phyloP scores from a whole-genome alignment of 2,888 invertebrate genomes.

The Pharmacophagus antenor region DNA sequence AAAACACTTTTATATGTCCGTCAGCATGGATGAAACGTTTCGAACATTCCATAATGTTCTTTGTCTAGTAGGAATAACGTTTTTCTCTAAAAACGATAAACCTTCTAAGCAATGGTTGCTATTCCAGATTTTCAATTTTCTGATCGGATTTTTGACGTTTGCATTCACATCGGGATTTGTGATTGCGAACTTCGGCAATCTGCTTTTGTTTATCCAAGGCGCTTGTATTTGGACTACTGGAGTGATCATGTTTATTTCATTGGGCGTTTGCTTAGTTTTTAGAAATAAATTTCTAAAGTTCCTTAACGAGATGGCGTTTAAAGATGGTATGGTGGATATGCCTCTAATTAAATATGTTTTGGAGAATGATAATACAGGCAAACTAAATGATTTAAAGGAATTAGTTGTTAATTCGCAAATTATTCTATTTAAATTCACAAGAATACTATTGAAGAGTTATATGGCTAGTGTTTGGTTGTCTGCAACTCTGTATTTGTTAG shows the following conservation, averaged over 20 bases:
- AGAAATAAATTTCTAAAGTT: conserved; percentile 54
- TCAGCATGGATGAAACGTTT: conserved; percentile 58
- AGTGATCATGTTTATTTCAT: conserved; percentile 62
- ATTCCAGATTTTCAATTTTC: conserved; percentile 56
- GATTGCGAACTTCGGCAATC: conserved; percentile 43
- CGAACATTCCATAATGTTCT: conserved; percentile 54
- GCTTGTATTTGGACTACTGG: conserved; percentile 71
- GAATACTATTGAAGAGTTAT: conserved; percentile 53
- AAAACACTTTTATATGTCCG: conserved; percentile 36
- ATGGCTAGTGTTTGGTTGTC: conserved; percentile 51
- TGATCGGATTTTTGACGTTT: conserved; percentile 54
- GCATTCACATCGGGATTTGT: conserved; percentile 63
- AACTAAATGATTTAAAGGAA: conserved; percentile 49
- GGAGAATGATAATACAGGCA: conserved; percentile 37
- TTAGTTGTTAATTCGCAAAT: conserved; percentile 52
- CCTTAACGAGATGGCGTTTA: conserved; percentile 58
- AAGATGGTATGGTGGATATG: conserved; percentile 55
- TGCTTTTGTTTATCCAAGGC: conserved; percentile 60
- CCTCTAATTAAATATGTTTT: conserved; percentile 51
- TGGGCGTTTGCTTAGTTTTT: conserved; percentile 58
- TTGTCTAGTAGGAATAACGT: conserved; percentile 57
- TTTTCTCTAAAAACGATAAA: conserved; percentile 57
- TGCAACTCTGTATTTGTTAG: conserved; percentile 58
- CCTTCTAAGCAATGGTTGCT: conserved; percentile 51
- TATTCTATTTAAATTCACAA: conserved; percentile 51